Evolutionary conservation across 1,140 invertebrate genomes (phyloP), one percentile per base, ranked within the genome.

Genomic region (Anastrepha obliqua): DNA sequence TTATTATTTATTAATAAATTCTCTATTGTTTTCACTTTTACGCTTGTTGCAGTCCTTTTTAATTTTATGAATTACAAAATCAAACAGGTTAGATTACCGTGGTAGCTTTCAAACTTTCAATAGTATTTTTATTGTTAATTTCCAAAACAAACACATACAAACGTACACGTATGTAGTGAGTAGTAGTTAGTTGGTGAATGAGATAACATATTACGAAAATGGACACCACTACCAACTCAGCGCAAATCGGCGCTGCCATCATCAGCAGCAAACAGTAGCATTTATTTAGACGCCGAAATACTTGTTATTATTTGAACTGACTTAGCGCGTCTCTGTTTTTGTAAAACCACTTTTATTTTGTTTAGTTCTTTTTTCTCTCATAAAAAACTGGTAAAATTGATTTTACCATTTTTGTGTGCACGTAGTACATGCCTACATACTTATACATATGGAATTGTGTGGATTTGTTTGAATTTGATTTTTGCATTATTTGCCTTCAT

Each of bases 281-380:
- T 78, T 47, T 5, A 74, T 74, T 51, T 81, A 17, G 17, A 11
- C 20, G 17, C 51, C 51, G 17, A 58, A 81, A 81, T 17, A 55
- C n/a, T 7, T 20, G 74, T 55, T 20, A 17, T 47, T 74, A 17
- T 3, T 4, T 3, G 7, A 81, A 81, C 74, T 55, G 47, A 47
- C 42, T 78, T 44, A 13, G 15, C 74, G 9, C n/a, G 15, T 51
- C 47, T 55, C 20, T 29, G 17, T 29, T 44, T 55, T 81, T 20
- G n/a, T n/a, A 55, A 78, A 78, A 78, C n/a, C 3, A 39, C 64
- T 3, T 67, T 67, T 67, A 67, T 55, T 58, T 81, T 55, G 47
- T 51, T 2, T 51, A 81, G 5, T 81, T 44, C 42, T 55, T 81
- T 81, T 81, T 81, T n/a, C 55, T 29, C 8, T 55, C 17, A n/a